Conservation (phyloP, 2,888 invertebrate genomes). For the Leptinotarsa tumamoca region DNA sequence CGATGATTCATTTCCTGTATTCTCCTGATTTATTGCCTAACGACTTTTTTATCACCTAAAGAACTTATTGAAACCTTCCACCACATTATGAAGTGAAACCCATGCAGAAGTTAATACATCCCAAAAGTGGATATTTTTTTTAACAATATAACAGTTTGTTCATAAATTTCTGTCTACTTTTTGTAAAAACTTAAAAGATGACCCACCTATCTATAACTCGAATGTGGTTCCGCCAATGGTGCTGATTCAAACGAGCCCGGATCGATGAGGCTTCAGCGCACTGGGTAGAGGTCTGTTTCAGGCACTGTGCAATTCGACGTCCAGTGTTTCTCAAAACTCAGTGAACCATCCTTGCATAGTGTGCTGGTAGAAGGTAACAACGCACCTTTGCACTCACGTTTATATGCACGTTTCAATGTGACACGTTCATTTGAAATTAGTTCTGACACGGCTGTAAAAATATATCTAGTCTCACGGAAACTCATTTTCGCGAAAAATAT, state of each 20-base stretch:
- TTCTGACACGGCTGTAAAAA: background rate
- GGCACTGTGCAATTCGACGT: conserved; percentile 42
- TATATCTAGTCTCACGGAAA: background rate
- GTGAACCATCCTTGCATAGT: conserved; percentile 54
- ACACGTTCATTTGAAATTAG: no score
- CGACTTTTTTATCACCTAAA: no score
- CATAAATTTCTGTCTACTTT: background rate
- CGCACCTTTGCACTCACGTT: conserved; percentile 36
- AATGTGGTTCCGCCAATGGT: conserved; percentile 40
- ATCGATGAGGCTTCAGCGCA: conserved; percentile 59
- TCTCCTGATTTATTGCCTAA: no score
- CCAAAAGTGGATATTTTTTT: no score
- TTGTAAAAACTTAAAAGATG: no score
- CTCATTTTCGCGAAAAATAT: background rate
- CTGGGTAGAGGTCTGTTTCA: conserved; percentile 44
- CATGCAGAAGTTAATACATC: no score
- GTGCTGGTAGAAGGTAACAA: conserved; percentile 58
- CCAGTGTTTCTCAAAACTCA: conserved; percentile 52
- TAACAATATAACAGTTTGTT: no score
- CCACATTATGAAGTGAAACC: no score
- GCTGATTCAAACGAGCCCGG: conserved; percentile 39
- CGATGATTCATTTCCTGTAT: no score
- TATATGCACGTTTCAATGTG: conserved; percentile 17
- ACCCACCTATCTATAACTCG: background rate
- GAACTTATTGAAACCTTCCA: no score